Evolutionary conservation across 1,140 invertebrate species (phyloP), one percentile per base, ranked within the genome.

Genomic region (Sarcophaga peregrina): DNA sequence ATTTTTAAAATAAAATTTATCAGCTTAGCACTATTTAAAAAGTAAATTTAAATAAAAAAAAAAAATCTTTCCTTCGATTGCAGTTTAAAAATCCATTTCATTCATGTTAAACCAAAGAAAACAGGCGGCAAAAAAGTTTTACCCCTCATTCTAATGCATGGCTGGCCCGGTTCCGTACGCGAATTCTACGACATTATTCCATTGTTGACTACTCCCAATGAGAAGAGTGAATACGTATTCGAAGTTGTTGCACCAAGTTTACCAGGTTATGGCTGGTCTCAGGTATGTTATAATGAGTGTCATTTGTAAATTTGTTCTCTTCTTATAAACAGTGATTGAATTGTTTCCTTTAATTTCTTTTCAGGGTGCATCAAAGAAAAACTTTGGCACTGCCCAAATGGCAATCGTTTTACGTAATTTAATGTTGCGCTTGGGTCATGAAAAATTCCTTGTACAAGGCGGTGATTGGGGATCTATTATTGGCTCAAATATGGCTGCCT

Each of bases 161-260:
- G 97, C 15, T 98, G 97, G 97, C 97, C 97, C 4, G 96, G 97
- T 46, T 96, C 95, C 0, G 92, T 98, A 4, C 92, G 95, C 10
- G 96, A 98, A 90, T 98, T 97, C 88, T 95, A 96, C 84, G 95
- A 96, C 86, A 91, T 97, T 1, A 94, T 96, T 76, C 95, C 95
- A 0, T 82, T 94, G 6, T 90, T 97, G 1, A 95, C 93, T 0
- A 92, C 91, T 2, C 91, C 93, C 6, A 90, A 91, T 75, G 88
- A 91, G 47, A 92, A 92, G 9, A 91, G 92, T 68, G 91, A 94
- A 84, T 94, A 95, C 85, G 95, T 94, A 1, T 95, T 97, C 85
- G 96, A 97, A 90, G 91, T 97, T 1, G 93, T 98, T 20, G 93
- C 93, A 8, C 95, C 96, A 3, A 96, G 95, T 62, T 91, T 97